Percentiles rank a stretch among this genome's conserved stretches.
These are phyloP conservation scores for Aphelinus atriplicis DNA, from an alignment of 1,140 invertebrate species.

Conservation along the genomic window DNA sequence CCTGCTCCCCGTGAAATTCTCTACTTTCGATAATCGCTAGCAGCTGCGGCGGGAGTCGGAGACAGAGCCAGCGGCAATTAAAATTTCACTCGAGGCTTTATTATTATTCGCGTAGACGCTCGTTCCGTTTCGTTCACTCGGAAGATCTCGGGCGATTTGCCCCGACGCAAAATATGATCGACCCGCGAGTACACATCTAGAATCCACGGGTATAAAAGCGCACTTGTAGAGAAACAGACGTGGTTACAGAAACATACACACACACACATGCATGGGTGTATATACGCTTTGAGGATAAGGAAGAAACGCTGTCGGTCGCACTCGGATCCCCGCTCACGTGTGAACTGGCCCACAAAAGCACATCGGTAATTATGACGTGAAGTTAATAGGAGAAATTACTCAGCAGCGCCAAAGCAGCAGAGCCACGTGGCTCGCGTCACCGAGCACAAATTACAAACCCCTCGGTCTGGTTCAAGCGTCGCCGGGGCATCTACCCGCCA, in stretches of 20 bases:
- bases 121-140: neutral
- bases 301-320: neutral
- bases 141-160: slow-evolving; percentile 17
- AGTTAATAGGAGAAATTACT: slow-evolving; percentile 53
- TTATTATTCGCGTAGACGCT: slow-evolving; percentile 22
- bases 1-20: slow-evolving; percentile 1
- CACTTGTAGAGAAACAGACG: no score
- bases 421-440: slow-evolving; percentile 45
- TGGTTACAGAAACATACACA: no score
- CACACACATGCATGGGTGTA: no score
- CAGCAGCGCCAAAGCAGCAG: slow-evolving; percentile 46
- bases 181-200: slow-evolving; percentile 1
- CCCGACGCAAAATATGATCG: neutral
- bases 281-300: neutral
- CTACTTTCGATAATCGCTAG: slow-evolving; percentile 37
- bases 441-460: slow-evolving; percentile 55
- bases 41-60: slow-evolving; percentile 26
- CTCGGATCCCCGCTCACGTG: slow-evolving; percentile 37
- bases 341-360: slow-evolving; percentile 42
- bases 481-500: neutral
- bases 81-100: slow-evolving; percentile 29
- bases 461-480: slow-evolving; percentile 31
- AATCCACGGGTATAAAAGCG: no score
- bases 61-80: slow-evolving; percentile 30
- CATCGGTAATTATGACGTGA: slow-evolving; percentile 50